Base-by-base conservation (phyloP, 2,888 invertebrate species). In the Latheticus oryzae region DNA sequence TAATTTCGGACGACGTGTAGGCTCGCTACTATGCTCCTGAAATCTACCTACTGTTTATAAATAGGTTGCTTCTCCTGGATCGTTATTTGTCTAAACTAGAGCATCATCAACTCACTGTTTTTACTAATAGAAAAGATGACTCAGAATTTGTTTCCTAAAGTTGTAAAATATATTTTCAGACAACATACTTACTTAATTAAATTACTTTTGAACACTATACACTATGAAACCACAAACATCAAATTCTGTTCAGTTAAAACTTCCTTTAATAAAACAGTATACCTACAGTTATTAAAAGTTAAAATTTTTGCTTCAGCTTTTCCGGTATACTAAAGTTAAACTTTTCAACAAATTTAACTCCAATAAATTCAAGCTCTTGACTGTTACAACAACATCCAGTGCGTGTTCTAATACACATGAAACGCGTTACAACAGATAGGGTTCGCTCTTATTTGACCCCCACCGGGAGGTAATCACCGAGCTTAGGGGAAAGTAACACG, bases 331-430 rank as follows among this genome's bases (percentile, higher is more conserved):
- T n/a, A n/a, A n/a, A 45, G 30, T 19, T 30, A 23, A 50, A 50
- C 28, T 50, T 38, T 38, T 50, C 50, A 30, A 50, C 42, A 52
- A 52, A 42, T 52, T 52, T 37, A 52, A 40, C 33, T 35, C 45
- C 54, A 13, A 54, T 54, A 54, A 54, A 54, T 54, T 43, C 45
- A 42, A 54, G 33, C 47, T 37, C 54, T 32, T 23, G 17, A 43
- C 52, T 42, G 33, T 32, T 52, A 33, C 52, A 52, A 52, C 52
- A 52, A 52, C 52, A 52, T 54, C 54, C 54, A 54, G 24, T 54
- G 54, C 54, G 54, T 54, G 54, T 54, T 54, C 24, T 45, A 24
- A 35, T 47, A 24, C 11, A 51, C 40, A 51, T 21, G 37, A 16
- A 48, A 32, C 48, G 16, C 35, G 30, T 21, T 32, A 45, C 45